phyloP scores from a whole-genome alignment of 2,113 vertebrate genomes.

The Sisor rabdophorus region DNA sequence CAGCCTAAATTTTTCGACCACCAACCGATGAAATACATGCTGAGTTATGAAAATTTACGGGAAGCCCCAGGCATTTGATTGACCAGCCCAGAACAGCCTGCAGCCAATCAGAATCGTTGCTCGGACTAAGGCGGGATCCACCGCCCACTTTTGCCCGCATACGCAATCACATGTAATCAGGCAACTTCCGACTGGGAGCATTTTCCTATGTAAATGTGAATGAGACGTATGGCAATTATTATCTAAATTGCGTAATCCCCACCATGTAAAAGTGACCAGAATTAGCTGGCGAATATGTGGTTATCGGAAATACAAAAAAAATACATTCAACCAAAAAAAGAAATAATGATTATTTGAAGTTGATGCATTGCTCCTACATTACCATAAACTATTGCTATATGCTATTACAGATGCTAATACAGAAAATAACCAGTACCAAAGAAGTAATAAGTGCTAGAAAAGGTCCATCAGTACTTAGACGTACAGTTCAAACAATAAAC shows the following conservation, averaged over 20 bases:
- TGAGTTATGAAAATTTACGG: slow-evolving; percentile 62
- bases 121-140: slow-evolving; percentile 50
- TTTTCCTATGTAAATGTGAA: neutral
- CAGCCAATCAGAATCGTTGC: slow-evolving; percentile 53
- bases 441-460: neutral
- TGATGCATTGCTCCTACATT: neutral
- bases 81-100: slow-evolving; percentile 58
- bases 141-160: slow-evolving; percentile 60
- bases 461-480: neutral
- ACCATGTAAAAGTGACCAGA: neutral
- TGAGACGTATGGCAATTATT: neutral
- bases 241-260: neutral
- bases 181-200: neutral
- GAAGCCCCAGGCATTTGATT: slow-evolving; percentile 53
- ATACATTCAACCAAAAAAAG: too few relatives aligned
- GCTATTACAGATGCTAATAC: too few relatives aligned
- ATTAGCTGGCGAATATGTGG: neutral
- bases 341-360: too few relatives aligned
- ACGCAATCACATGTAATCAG: slow-evolving; percentile 10
- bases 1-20: slow-evolving; percentile 37
- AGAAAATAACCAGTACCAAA: neutral
- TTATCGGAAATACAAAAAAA: neutral
- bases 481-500: neutral
- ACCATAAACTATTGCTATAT: neutral
- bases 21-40: slow-evolving; percentile 57